A percentile compares a stretch with the other conserved stretches of the same genome.
Evolutionary conservation across 1,140 invertebrate species (phyloP).

Genomic region (Hetaerina americana): DNA sequence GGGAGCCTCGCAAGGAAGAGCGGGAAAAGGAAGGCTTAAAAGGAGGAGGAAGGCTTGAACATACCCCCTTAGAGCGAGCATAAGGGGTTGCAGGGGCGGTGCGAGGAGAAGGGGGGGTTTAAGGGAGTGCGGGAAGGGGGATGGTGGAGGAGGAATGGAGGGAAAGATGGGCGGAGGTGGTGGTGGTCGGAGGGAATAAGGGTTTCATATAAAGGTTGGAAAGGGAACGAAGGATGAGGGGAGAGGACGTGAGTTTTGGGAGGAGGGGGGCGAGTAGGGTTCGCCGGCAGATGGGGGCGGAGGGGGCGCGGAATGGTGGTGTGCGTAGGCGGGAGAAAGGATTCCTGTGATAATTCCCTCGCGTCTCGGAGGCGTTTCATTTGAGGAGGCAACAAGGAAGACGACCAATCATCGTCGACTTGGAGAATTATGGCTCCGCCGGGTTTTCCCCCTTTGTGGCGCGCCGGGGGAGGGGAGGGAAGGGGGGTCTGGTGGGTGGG

Average conservation of each 20-base stretch:
- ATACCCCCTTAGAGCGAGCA: too few relatives aligned
- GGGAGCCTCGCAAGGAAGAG: not conserved
- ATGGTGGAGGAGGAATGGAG: too few relatives aligned
- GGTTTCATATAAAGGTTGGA: not conserved
- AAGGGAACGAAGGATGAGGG: too few relatives aligned
- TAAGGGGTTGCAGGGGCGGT: not conserved
- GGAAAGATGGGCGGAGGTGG: not conserved
- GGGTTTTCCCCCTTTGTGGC: not conserved
- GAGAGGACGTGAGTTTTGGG: too few relatives aligned
- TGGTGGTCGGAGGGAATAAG: not conserved
- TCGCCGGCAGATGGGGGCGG: not conserved
- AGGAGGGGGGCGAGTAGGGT: too few relatives aligned
- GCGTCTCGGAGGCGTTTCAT: not conserved
- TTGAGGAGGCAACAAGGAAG: not conserved
- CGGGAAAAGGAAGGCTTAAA: not conserved
- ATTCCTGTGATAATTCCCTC: not conserved
- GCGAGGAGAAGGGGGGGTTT: not conserved
- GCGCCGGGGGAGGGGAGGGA: not conserved
- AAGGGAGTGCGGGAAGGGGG: not conserved
- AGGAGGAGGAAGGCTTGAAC: too few relatives aligned
- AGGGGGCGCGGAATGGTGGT: not conserved
- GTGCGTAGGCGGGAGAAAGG: not conserved
- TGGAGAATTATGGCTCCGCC: not conserved
- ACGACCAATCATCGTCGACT: not conserved
- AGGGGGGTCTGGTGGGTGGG: not conserved